Base-by-base conservation (phyloP, 2,113 vertebrate species). In the Empidonax alnorum region DNA sequence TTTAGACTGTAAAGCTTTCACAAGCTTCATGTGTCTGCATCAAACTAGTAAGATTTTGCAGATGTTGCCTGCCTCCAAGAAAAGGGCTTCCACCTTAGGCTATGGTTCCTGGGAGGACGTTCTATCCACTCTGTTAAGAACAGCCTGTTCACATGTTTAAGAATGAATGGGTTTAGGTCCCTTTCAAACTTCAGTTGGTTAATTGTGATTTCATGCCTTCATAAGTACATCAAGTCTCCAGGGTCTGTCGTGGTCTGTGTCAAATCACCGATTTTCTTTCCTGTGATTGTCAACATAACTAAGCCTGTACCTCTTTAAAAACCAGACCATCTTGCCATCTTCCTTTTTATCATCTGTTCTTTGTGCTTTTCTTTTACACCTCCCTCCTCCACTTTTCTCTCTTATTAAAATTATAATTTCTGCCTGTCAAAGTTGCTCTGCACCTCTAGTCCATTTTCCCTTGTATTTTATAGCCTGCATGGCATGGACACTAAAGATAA, bases 91-190 rank as follows among this genome's bases (percentile, higher is more conserved):
- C 37, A 8, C 25, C 56, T 68, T 37, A 0, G 1, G 19, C 47
- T 35, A 2, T 2, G 1, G 50, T 22, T 33, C 0, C 0, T 10
- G 13, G 33, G 27, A 56, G 52, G 39, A 41, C 16, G 68, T 62
- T 17, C 52, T 24, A 76, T 35, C 65, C 3, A 9, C 16, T 46
- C 37, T 3, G 4, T n/a, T 61, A 12, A 17, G 62, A 23, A 55
- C 79, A 53, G 55, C 9, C 19, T 28, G 22, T 14, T 55, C 28
- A 22, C 0, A 0, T 37, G n/a, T 44, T 75, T 42, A 49, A 87
- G 69, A 49, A 46, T 17, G 20, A 83, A n/a, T 0, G 0, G 12
- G 1, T 73, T 69, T 30, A 69, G 21, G 49, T n/a, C n/a, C 50
- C 41, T 61, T 69, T 53, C 35, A 79, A 56, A 28, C 16, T 58